Conservation (phyloP, 2,888 invertebrate species). For the Hybos culiciformis region DNA sequence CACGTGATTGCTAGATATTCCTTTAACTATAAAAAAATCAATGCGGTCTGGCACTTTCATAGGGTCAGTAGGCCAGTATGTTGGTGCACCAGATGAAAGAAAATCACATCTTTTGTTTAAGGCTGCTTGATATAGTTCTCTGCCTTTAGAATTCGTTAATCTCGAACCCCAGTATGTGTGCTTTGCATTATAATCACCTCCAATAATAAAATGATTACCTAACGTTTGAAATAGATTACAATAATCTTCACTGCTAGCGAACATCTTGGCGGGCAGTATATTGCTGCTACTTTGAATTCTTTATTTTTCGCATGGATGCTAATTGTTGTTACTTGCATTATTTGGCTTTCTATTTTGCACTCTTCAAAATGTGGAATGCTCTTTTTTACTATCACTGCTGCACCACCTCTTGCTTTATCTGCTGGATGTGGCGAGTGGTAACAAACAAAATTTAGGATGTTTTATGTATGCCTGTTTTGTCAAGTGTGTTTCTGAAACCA, state of each 20-base stretch:
- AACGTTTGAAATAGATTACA: constrained; percentile 10
- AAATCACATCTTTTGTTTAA: not conserved
- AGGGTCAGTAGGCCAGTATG: constrained; percentile 2
- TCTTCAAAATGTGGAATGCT: not conserved
- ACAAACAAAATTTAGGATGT: constrained; percentile 5
- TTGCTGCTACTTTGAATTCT: not conserved
- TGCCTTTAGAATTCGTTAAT: constrained; percentile 2
- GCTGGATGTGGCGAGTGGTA: constrained; percentile 10
- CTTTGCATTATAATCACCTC: constrained; percentile 12
- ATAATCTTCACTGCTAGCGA: constrained; percentile 5
- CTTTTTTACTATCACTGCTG: constrained; percentile 9
- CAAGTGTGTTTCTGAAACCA: constrained; percentile 8
- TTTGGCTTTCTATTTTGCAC: not conserved
- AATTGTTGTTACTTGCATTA: not conserved
- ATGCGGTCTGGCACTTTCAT: constrained; percentile 1
- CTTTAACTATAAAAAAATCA: constrained; percentile 2
- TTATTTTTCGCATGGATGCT: not conserved
- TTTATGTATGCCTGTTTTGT: constrained; percentile 5
- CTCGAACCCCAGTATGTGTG: not conserved
- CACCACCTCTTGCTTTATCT: constrained; percentile 8
- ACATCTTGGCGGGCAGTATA: constrained; percentile 8
- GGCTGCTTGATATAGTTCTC: constrained; percentile 1
- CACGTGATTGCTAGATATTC: not conserved
- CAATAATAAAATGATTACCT: constrained; percentile 13
- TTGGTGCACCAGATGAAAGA: not conserved